These are phyloP conservation scores for Tolmerus cingulatus DNA, from an alignment of 2,888 invertebrate species.

Conservation along the genomic window DNA sequence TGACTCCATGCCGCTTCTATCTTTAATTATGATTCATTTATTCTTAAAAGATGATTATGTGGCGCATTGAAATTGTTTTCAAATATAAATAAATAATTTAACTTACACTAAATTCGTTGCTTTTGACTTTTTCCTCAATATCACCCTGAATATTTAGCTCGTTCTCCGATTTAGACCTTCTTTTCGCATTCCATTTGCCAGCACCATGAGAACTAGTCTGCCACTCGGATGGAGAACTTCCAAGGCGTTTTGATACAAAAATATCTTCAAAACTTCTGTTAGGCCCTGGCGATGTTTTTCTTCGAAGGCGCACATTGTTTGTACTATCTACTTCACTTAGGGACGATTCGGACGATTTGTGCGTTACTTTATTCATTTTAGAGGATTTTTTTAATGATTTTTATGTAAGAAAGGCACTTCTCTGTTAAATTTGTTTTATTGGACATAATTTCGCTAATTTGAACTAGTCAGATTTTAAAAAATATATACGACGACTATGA, in stretches of 20 bases:
- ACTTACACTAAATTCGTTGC: conserved; percentile 29
- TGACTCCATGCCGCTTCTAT: too few relatives aligned
- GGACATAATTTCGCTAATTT: background rate
- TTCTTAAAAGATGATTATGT: background rate
- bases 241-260: background rate
- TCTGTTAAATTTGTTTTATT: background rate
- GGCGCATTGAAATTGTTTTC: background rate
- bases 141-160: background rate
- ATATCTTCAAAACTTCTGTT: conserved; percentile 26
- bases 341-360: background rate
- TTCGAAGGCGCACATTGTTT: background rate
- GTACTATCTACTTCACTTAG: conserved; percentile 3
- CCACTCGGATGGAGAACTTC: background rate
- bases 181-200: background rate
- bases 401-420: conserved; percentile 14
- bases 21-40: too few relatives aligned
- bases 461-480: background rate
- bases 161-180: conserved; percentile 14
- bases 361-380: background rate
- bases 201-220: background rate
- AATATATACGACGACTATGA: background rate
- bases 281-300: background rate
- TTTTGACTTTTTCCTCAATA: background rate
- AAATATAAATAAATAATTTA: background rate
- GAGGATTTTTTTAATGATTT: background rate